Conservation (phyloP, 2,888 invertebrate species). For the Sminthurides aquaticus region DNA sequence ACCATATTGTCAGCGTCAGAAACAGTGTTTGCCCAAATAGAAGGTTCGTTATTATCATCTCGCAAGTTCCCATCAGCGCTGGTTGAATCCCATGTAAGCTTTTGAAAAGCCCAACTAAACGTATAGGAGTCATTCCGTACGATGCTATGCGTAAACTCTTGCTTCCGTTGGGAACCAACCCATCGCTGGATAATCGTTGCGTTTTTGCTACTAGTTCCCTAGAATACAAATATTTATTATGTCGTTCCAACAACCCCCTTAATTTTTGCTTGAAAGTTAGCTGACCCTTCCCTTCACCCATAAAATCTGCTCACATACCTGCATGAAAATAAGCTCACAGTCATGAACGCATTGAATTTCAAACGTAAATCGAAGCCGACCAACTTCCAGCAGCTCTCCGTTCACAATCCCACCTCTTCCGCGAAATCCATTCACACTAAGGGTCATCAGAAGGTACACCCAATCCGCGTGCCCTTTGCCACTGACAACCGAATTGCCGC, state of each 20-base stretch:
- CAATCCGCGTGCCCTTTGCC: slow-evolving; percentile 50
- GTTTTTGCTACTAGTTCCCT: slow-evolving; percentile 47
- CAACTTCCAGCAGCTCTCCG: slow-evolving; percentile 48
- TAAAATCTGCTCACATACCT: no score
- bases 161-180: slow-evolving; percentile 46
- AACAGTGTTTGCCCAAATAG: slow-evolving; percentile 24
- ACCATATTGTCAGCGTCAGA: slow-evolving; percentile 48
- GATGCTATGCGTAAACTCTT: slow-evolving; percentile 46
- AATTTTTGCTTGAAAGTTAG: no score
- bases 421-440: slow-evolving; percentile 50
- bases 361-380: slow-evolving; percentile 51
- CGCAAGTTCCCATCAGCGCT: slow-evolving; percentile 18
- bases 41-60: slow-evolving; percentile 23
- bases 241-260: neutral
- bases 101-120: slow-evolving; percentile 51
- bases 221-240: slow-evolving; percentile 20
- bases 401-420: slow-evolving; percentile 46
- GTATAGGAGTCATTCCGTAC: slow-evolving; percentile 48
- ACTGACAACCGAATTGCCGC: slow-evolving; percentile 49
- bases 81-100: slow-evolving; percentile 40
- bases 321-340: slow-evolving; percentile 53
- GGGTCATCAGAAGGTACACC: slow-evolving; percentile 50
- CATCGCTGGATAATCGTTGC: slow-evolving; percentile 48
- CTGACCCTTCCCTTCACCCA: no score
- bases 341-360: slow-evolving; percentile 51